Base-by-base conservation (phyloP, 2,888 invertebrate genomes). In the Blomia tropicalis region DNA sequence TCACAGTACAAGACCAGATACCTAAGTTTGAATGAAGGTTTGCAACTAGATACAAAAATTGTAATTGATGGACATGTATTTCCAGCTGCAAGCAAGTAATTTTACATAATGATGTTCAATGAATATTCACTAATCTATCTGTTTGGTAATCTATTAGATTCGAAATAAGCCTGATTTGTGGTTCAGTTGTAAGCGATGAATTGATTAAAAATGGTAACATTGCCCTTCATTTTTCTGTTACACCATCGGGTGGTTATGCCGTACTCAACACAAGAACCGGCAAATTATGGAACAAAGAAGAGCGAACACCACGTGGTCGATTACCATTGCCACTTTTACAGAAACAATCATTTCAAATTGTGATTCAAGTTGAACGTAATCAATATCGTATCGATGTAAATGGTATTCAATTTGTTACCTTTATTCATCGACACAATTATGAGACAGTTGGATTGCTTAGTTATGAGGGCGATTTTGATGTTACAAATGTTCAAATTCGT, bases 311-410 rank as follows among this genome's bases (percentile, higher is more conserved):
- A 1, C 19, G 62, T 22, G 62, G 62, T 25, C 31, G 62, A 36
- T 36, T 61, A 11, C 62, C 62, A 17, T 32, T 30, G 54, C 62
- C 62, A 5, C 62, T 61, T 1, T 43, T 61, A 4, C 62, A 61
- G 25, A 61, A 61, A 27, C 62, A 58, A 29, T 43, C 30, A 27
- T 61, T 61, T 23, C 17, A 5, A 1, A 29, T 61, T 27, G n/a
- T 7, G 1, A 56, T 61, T 14, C 4, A 31, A 14, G 36, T 32
- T 7, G 62, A 61, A 25, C 53, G 7, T n/a, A 17, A 19, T 3
- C 54, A 54, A 17, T 61, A 36, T 19, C 62, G 54, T 19, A 29
- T 61, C 17, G 56, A 54, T 22, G 36, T 61, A 14, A 61, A 61
- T 30, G 62, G 44, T 23, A 23, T 36, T 4, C 19, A 19, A 5